These are phyloP conservation scores for Callimorpha dominula DNA, from an alignment of 2,888 invertebrate genomes.

Conservation along the genomic window DNA sequence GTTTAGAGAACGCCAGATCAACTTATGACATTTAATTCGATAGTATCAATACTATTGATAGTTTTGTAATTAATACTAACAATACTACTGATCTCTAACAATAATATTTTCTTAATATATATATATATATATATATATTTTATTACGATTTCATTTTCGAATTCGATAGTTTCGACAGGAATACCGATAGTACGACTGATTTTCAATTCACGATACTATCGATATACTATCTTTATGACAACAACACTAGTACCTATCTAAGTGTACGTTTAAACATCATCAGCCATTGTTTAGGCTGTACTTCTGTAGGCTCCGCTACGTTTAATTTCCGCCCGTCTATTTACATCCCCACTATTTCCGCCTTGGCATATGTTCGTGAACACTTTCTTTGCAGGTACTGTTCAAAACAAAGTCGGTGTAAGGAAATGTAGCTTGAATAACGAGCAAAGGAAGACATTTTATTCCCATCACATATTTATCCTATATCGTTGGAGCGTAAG, in stretches of 20 bases:
- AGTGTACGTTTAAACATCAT: conserved; percentile 5
- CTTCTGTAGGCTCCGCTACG: conserved; percentile 1
- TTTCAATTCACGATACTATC: too few species aligned
- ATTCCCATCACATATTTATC: neutral
- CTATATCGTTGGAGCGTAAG: neutral
- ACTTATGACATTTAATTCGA: too few species aligned
- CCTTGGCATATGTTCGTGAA: conserved; percentile 3
- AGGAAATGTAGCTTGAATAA: neutral
- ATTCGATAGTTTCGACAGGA: too few species aligned
- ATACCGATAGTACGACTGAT: too few species aligned
- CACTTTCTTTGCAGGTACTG: conserved; percentile 1
- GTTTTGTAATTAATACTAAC: too few species aligned
- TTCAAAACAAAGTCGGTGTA: neutral
- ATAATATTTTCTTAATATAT: too few species aligned
- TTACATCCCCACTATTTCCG: conserved; percentile 12
- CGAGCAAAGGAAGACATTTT: neutral
- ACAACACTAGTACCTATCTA: neutral
- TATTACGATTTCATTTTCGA: too few species aligned
- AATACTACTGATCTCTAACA: too few species aligned
- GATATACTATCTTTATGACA: too few species aligned
- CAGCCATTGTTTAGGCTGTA: conserved; percentile 11
- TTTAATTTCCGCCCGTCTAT: conserved; percentile 46
- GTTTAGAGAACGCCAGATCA: too few species aligned
- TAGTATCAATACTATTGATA: too few species aligned
- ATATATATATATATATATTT: too few species aligned